Evolutionary conservation across 2,888 invertebrate species (phyloP).

Genomic region (Masnerella sp.): DNA sequence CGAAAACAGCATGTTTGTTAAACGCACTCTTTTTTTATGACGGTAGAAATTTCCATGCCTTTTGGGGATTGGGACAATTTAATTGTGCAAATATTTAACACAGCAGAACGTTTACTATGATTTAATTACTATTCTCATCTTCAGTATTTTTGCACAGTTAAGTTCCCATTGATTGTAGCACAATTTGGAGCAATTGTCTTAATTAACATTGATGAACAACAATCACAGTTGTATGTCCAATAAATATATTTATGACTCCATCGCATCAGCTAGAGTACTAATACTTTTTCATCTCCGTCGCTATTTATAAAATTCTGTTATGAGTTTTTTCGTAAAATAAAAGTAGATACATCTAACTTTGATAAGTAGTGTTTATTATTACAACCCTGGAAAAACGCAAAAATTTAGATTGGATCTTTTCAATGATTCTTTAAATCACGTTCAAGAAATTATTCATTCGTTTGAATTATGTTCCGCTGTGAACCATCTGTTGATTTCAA

Average conservation of each 20-base stretch:
- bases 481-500: not conserved
- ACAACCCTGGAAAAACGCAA: not conserved
- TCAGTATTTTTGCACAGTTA: too few species aligned
- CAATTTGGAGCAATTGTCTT: not conserved
- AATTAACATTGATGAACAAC: not conserved
- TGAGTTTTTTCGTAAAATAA: slow-evolving; percentile 66
- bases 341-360: slow-evolving; percentile 28
- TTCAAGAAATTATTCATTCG: too few species aligned
- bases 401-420: not conserved
- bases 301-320: slow-evolving; percentile 66
- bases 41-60: too few species aligned
- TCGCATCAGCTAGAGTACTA: too few species aligned
- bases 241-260: slow-evolving; percentile 43
- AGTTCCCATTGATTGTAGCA: not conserved
- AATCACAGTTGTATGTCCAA: not conserved
- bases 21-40: too few species aligned
- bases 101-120: not conserved
- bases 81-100: not conserved
- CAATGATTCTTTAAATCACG: not conserved
- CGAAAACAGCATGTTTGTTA: too few species aligned
- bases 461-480: too few species aligned
- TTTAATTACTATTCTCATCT: too few species aligned
- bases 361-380: not conserved
- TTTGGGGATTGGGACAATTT: too few species aligned
- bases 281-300: slow-evolving; percentile 54